These are phyloP conservation scores for Macrotis lagotis DNA, from an alignment of 2,113 vertebrate genomes.

Conservation along the genomic window DNA sequence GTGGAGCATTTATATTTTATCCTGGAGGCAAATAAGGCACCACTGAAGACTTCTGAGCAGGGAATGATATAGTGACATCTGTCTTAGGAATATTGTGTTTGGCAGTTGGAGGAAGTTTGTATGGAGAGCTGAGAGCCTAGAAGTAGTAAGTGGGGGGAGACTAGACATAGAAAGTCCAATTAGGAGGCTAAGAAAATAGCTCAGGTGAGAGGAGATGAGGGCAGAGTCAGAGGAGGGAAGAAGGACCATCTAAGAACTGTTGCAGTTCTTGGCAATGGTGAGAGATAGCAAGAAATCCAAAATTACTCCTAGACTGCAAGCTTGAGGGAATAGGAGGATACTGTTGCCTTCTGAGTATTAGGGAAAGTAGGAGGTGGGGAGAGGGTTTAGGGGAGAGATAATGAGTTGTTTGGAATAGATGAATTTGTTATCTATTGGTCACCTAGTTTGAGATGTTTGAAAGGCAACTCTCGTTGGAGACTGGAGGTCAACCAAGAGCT, in stretches of 20 bases:
- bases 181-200: not conserved
- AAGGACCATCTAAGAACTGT: not conserved
- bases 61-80: not conserved
- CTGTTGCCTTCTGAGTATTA: not conserved
- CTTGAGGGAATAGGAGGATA: not conserved
- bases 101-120: not conserved
- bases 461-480: not conserved
- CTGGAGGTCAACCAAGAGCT: not conserved
- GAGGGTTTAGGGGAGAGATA: not conserved
- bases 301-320: not conserved
- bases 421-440: not conserved
- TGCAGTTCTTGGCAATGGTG: not conserved
- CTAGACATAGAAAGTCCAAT: not conserved
- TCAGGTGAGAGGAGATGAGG: not conserved
- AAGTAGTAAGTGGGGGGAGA: no score
- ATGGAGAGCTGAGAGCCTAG: not conserved
- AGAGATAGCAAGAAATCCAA: not conserved
- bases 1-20: not conserved
- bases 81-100: not conserved
- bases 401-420: not conserved
- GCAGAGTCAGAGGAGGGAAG: not conserved
- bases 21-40: not conserved
- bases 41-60: not conserved
- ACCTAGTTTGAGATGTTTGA: not conserved
- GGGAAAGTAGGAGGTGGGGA: not conserved